Evolutionary conservation across 2,888 invertebrate species (phyloP).

Genomic region (Galerucella pusilla): DNA sequence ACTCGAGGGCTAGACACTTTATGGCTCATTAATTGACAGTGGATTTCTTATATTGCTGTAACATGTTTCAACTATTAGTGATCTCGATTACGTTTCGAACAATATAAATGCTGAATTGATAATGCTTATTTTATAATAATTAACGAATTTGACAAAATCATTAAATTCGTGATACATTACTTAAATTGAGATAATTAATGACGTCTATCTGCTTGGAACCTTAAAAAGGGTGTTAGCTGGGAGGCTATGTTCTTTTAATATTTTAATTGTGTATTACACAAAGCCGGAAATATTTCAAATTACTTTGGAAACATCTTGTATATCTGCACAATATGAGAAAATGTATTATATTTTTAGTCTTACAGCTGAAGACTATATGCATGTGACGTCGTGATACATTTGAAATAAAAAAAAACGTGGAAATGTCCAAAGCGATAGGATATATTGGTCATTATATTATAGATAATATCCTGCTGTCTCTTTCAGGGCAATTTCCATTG

Average conservation of each 20-base stretch:
- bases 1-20: conserved; percentile 16
- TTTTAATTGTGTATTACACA: too few relatives aligned
- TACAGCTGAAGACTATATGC: neutral
- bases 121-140: too few relatives aligned
- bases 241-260: too few relatives aligned
- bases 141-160: too few relatives aligned
- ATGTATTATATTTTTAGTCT: neutral
- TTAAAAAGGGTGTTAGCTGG: too few relatives aligned
- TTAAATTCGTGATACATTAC: too few relatives aligned
- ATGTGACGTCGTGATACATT: conserved; percentile 15
- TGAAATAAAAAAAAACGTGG: conserved; percentile 21
- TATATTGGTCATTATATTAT: conserved; percentile 41
- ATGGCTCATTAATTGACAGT: conserved; percentile 16
- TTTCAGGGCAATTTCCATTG: conserved; percentile 42
- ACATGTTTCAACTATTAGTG: too few relatives aligned
- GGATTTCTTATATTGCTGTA: conserved; percentile 39
- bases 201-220: too few relatives aligned
- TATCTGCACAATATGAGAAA: neutral
- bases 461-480: conserved; percentile 41
- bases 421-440: conserved; percentile 34
- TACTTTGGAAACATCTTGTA: too few relatives aligned
- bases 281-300: too few relatives aligned
- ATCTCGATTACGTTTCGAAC: neutral
- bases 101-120: too few relatives aligned
- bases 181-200: too few relatives aligned